Conservation (phyloP, 2,888 invertebrate species). For the Drosophila helvetica region DNA sequence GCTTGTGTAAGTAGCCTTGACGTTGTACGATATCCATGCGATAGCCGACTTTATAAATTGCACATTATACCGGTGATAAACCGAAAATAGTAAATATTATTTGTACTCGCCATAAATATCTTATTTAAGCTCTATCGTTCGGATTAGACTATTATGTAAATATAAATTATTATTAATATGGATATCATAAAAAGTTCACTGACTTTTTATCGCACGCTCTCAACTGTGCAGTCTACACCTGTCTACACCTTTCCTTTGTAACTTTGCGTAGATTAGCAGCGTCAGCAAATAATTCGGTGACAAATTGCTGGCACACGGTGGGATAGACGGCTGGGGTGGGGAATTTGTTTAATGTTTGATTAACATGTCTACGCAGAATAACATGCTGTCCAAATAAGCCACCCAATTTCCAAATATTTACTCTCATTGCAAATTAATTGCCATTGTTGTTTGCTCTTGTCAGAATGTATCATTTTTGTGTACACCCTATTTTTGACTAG, state of each 20-base stretch:
- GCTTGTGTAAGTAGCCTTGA: no score
- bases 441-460: conserved; percentile 43
- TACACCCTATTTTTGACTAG: background rate
- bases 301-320: conserved; percentile 25
- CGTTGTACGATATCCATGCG: no score
- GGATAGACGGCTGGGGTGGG: background rate
- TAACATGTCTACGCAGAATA: conserved; percentile 63
- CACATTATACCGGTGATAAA: no score
- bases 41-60: no score
- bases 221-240: background rate
- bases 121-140: background rate
- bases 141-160: no score
- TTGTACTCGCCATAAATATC: no score
- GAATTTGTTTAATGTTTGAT: conserved; percentile 56
- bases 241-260: conserved; percentile 9
- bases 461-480: conserved; percentile 8
- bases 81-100: no score
- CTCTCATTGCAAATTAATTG: conserved; percentile 49
- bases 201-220: conserved; percentile 23
- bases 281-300: conserved; percentile 36
- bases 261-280: conserved; percentile 11
- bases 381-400: conserved; percentile 15
- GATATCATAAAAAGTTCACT: conserved; percentile 27
- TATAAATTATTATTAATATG: no score
- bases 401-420: conserved; percentile 31